Conservation (phyloP, 2,797 vertebrate species). For the Pteropus rufus region DNA sequence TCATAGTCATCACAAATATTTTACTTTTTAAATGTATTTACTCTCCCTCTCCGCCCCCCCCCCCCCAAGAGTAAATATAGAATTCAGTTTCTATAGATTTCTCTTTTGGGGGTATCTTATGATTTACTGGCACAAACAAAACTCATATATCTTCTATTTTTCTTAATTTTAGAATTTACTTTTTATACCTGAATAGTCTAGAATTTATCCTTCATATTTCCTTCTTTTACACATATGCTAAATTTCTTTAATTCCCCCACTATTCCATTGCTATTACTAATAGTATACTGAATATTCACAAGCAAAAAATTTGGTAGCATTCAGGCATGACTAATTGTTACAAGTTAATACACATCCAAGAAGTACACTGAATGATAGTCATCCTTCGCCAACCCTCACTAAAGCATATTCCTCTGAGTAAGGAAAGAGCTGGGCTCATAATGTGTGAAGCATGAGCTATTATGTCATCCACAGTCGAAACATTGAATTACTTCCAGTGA, state of each 20-base stretch:
- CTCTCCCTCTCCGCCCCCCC: neutral
- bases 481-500: conserved; percentile 12
- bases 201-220: neutral
- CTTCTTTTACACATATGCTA: neutral
- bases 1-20: neutral
- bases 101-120: neutral
- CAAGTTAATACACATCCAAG: neutral
- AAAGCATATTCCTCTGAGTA: neutral
- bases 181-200: neutral
- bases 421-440: neutral
- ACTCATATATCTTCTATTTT: neutral
- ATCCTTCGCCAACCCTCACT: neutral
- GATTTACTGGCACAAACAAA: neutral
- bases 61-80: neutral
- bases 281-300: neutral
- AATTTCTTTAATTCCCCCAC: neutral
- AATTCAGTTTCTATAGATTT: neutral
- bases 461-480: conserved; percentile 9
- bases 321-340: neutral
- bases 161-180: neutral
- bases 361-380: neutral
- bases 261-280: neutral
- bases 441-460: neutral
- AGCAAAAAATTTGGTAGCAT: neutral
- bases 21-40: neutral